Evolutionary conservation across 2,888 invertebrate species (phyloP), one percentile per base, ranked within the genome.

Genomic region (Callyntrura sp.): DNA sequence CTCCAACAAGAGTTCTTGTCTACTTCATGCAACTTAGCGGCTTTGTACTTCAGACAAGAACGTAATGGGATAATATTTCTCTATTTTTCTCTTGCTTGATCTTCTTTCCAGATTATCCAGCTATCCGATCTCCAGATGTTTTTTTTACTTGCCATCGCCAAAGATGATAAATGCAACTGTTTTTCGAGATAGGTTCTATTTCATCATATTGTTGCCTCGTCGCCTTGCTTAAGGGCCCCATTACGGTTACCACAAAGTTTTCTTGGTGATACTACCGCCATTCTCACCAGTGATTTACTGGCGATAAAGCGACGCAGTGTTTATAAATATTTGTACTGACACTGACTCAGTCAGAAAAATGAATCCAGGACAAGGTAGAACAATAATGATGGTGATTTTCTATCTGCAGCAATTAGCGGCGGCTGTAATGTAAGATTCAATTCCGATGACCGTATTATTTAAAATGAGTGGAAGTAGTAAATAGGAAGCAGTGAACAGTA

Each of bases 91-190:
- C 55, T 78, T 78, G 79, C 60, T 79, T 60, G 28, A 76, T 79
- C 60, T 60, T 57, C 57, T 57, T 79, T 79, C 57, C 79, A 79
- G 79, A 79, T 79, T 79, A 79, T 79, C 79, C 79, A 79, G 79
- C 57, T 12, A 60, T 60, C 43, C 28, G 28, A 79, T 79, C 43
- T 57, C 79, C 79, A 79, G 79, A 79, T 79, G 79, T 79, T 79
- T 60, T n/a, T n/a, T n/a, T n/a, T 12, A 65, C 14, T 65, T 79
- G 17, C 57, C 8, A 57, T 45, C 60, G 35, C 35, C 57, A 60
- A 79, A 17, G 35, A 57, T 55, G 57, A 79, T 79, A 43, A 60
- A 35, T 79, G 60, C 60, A 57, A 79, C 60, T 79, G 79, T 45
- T 79, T 57, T 57, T 79, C 60, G 60, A 79, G 60, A 79, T 60